Base-by-base conservation (phyloP, 1,140 invertebrate genomes). In the Archivesica marissinica region DNA sequence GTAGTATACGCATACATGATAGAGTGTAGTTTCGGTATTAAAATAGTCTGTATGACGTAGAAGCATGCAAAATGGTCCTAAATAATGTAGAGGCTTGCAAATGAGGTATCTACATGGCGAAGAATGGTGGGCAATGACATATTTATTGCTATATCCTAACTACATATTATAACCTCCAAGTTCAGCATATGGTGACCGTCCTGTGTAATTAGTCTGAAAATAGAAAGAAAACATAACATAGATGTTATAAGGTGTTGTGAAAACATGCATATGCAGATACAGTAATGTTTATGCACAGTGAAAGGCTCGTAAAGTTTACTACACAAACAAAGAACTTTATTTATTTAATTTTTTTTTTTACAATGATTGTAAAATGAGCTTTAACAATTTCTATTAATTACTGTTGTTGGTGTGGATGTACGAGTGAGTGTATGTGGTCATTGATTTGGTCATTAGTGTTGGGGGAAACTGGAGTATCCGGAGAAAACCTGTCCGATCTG, bases 111-210 rank as follows among this genome's bases (percentile, higher is more conserved):
- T 64, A 64, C 59, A 64, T 35, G 59, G 15, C 38, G 59, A 35
- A 30, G 15, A 11, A 15, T 52, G 23, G 38, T 64, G 59, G 33
- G 13, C 13, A 9, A 64, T 64, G 59, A 64, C 13, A 28, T 35
- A 11, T 2, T 9, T 64, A 64, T 64, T 64, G 59, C 59, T 64
- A 64, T 64, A 64, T 64, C 59, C 59, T 64, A 64, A 35, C 59
- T 64, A 64, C 38, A 25, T 52, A 52, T 4, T 52, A 13, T 35
- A 20, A 59, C 33, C 38, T 64, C 59, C 20, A 35, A 64, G 38
- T 20, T 64, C 59, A 3, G 59, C 59, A 20, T 64, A 64, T 25
- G 59, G 59, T 17, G 59, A 1, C 38, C 59, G 33, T 35, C 59
- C 59, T 11, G 4, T 17, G 30, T 64, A 64, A 33, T 35, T 64